A percentile compares a stretch with the other conserved stretches of the same genome.
These are phyloP conservation scores for Melinaea marsaeus DNA, from an alignment of 2,888 invertebrate genomes.

Conservation along the genomic window DNA sequence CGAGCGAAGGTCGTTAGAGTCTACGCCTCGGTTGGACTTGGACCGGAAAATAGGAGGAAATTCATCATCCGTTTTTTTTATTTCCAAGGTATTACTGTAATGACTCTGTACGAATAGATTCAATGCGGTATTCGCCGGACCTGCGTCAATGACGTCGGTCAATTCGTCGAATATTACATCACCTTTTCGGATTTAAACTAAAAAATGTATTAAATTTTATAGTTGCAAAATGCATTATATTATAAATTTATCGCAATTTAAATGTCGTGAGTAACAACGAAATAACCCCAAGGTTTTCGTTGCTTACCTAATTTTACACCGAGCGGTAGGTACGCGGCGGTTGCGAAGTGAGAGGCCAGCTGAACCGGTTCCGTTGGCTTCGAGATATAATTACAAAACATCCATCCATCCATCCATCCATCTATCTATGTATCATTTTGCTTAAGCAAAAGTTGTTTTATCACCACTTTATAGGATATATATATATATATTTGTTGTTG, in stretches of 20 bases:
- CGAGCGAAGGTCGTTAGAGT: conserved; percentile 66
- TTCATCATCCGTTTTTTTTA: conserved; percentile 63
- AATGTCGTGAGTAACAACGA: conserved; percentile 53
- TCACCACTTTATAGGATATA: conserved; percentile 26
- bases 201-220: conserved; percentile 39
- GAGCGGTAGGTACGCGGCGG: conserved; percentile 48
- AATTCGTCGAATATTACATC: conserved; percentile 41
- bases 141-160: conserved; percentile 15
- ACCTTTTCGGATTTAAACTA: conserved; percentile 35
- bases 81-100: conserved; percentile 60
- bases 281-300: conserved; percentile 54
- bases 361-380: conserved; percentile 71
- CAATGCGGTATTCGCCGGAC: conserved; percentile 12
- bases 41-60: conserved; percentile 76
- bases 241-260: conserved; percentile 61
- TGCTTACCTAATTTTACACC: conserved; percentile 76
- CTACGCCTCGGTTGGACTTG: conserved; percentile 57
- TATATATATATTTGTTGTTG: not conserved
- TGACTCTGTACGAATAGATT: conserved; percentile 36
- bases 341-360: conserved; percentile 77
- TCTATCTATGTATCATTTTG: conserved; percentile 41
- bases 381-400: conserved; percentile 56
- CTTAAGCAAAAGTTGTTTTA: conserved; percentile 35
- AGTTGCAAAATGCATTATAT: conserved; percentile 34
- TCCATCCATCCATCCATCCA: conserved; percentile 37